Evolutionary conservation across 1,140 invertebrate genomes (phyloP).

Genomic region (Cotesia chilonis): DNA sequence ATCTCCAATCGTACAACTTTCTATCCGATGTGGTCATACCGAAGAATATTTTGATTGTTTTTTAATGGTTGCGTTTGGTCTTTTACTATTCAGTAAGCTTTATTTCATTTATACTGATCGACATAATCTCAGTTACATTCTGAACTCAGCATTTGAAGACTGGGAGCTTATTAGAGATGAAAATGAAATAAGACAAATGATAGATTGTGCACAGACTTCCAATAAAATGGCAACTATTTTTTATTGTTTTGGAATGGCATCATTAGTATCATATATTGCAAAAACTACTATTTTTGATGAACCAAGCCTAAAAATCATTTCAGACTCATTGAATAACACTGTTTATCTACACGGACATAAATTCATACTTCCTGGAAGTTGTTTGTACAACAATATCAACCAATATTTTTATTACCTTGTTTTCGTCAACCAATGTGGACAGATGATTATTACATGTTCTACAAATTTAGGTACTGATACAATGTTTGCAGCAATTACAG

Average conservation of each 20-base stretch:
- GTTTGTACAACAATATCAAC: slow-evolving; percentile 3
- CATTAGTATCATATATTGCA: neutral
- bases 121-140: slow-evolving; percentile 20
- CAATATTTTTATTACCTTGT: slow-evolving; percentile 7
- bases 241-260: slow-evolving; percentile 15
- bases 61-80: slow-evolving; percentile 41
- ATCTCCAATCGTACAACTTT: neutral
- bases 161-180: slow-evolving; percentile 28
- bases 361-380: slow-evolving; percentile 15
- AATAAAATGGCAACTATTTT: slow-evolving; percentile 26
- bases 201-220: slow-evolving; percentile 15
- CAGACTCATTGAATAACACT: neutral
- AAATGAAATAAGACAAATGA: slow-evolving; percentile 33
- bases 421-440: slow-evolving; percentile 20
- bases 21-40: slow-evolving; percentile 28
- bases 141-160: slow-evolving; percentile 30
- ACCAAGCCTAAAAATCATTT: neutral
- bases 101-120: slow-evolving; percentile 28
- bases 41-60: slow-evolving; percentile 44
- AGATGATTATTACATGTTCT: slow-evolving; percentile 29
- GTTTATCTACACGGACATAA: neutral
- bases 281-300: slow-evolving; percentile 12
- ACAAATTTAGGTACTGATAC: slow-evolving; percentile 47
- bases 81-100: slow-evolving; percentile 40
- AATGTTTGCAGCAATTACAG: slow-evolving; percentile 43